Evolutionary conservation across 2,888 invertebrate species (phyloP).

Genomic region (Dryococelus australis): DNA sequence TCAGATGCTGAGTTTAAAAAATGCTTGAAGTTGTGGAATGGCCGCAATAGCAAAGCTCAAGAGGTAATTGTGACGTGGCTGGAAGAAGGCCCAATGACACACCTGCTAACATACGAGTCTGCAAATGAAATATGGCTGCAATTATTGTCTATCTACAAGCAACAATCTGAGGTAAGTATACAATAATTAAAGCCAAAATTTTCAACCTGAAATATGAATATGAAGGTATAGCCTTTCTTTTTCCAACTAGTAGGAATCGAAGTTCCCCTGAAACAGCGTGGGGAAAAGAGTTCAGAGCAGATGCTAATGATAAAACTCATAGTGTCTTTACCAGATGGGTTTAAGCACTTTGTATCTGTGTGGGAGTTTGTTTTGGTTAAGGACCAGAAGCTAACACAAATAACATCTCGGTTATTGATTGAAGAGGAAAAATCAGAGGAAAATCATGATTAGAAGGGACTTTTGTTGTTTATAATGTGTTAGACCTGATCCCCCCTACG

Average conservation of each 20-base stretch:
- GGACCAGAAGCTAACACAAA: background rate
- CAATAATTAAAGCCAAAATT: background rate
- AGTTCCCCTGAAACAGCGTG: background rate
- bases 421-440: background rate
- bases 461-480: background rate
- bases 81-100: background rate
- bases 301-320: background rate
- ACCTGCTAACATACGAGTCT: background rate
- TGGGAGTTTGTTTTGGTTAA: background rate
- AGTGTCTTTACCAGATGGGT: background rate
- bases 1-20: background rate
- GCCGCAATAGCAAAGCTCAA: background rate
- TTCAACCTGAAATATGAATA: background rate
- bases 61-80: background rate
- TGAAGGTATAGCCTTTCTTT: background rate
- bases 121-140: background rate
- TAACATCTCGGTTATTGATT: background rate
- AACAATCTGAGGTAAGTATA: background rate
- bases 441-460: background rate
- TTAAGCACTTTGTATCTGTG: background rate
- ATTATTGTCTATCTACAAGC: background rate
- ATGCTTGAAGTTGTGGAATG: background rate
- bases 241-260: background rate
- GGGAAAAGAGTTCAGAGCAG: background rate
- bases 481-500: background rate